Evolutionary conservation across 2,888 invertebrate species (phyloP).

Genomic region (Pachycephus smyrnensis): DNA sequence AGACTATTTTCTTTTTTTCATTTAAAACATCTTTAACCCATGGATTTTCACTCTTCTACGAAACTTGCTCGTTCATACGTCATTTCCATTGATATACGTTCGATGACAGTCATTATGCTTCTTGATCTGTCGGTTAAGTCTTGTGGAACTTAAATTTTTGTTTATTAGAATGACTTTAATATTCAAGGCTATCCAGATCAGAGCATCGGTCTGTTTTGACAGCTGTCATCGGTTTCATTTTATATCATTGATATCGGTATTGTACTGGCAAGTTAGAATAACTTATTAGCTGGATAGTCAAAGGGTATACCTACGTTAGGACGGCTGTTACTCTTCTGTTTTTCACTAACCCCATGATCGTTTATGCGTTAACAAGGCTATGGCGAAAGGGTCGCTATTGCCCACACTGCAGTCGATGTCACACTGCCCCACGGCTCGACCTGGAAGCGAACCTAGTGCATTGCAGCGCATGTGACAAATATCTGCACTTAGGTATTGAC

Average conservation of each 20-base stretch:
- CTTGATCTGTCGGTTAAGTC: background rate
- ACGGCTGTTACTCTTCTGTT: slow-evolving; percentile 4
- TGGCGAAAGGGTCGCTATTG: slow-evolving; percentile 81
- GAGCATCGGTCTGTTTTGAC: background rate
- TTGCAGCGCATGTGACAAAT: slow-evolving; percentile 69
- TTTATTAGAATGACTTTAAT: background rate
- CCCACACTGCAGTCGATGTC: slow-evolving; percentile 78
- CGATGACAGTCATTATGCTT: background rate
- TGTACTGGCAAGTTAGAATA: background rate
- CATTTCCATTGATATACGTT: background rate
- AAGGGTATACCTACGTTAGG: background rate
- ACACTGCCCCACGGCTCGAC: slow-evolving; percentile 76
- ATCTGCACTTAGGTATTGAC: slow-evolving; percentile 69
- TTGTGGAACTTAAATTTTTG: background rate
- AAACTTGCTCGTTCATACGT: background rate
- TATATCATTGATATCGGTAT: background rate
- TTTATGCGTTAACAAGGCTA: slow-evolving; percentile 69
- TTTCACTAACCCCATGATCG: slow-evolving; percentile 54
- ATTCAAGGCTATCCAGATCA: background rate
- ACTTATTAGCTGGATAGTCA: background rate
- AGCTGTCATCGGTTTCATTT: background rate
- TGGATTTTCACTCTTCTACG: background rate
- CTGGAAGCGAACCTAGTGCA: slow-evolving; percentile 70
- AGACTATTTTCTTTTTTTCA: background rate
- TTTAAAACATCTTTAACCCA: background rate